These are phyloP conservation scores for Phalacrocorax pelagicus DNA, from an alignment of 2,113 vertebrate species.

Conservation along the genomic window DNA sequence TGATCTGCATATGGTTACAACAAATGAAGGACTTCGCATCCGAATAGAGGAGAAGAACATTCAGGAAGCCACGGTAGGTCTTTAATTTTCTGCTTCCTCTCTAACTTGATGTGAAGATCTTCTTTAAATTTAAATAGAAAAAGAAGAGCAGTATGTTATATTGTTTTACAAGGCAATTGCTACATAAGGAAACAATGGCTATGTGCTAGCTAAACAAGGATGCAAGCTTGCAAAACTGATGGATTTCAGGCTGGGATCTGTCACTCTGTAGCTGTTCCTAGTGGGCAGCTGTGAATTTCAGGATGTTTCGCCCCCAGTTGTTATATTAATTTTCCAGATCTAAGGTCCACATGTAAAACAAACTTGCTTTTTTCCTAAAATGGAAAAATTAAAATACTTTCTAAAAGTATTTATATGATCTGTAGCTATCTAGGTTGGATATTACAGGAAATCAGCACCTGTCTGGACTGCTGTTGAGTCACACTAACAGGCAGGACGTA, in stretches of 20 bases:
- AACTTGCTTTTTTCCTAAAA: neutral
- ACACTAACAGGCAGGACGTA: neutral
- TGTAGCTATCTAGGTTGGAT: neutral
- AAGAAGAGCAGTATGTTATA: neutral
- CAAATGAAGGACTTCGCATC: slow-evolving; percentile 77
- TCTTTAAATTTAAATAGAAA: neutral
- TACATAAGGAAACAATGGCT: accelerated
- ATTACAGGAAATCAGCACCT: neutral
- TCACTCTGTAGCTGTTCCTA: neutral
- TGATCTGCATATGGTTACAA: slow-evolving; percentile 11
- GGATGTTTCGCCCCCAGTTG: neutral
- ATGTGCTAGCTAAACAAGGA: neutral
- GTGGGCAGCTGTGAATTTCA: neutral
- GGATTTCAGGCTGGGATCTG: neutral
- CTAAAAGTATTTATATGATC: neutral
- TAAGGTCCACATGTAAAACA: neutral
- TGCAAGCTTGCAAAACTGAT: neutral
- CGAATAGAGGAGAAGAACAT: slow-evolving; percentile 68
- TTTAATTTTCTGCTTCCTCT: neutral
- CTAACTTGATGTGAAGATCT: neutral
- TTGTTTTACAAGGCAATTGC: neutral
- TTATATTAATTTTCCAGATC: neutral
- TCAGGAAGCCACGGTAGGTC: slow-evolving; percentile 77
- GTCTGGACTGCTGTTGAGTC: neutral
- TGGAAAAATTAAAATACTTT: neutral